Percentiles rank a stretch among this genome's conserved stretches.
phyloP scores from a whole-genome alignment of 2,113 vertebrate species.

The Dromaius novaehollandiae region DNA sequence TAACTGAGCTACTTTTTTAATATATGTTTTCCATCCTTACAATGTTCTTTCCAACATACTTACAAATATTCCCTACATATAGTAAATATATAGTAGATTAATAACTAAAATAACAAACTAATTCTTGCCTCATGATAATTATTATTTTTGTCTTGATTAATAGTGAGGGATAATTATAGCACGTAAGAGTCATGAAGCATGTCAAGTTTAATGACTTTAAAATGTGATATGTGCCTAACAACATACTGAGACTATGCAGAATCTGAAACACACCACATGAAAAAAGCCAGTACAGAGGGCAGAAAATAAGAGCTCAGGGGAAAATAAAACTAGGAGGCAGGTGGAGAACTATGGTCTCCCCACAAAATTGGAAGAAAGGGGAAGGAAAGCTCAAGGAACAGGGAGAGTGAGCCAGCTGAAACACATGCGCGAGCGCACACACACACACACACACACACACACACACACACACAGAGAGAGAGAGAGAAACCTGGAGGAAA shows the following conservation, averaged over 20 bases:
- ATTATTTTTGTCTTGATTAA: background rate
- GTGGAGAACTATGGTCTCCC: background rate
- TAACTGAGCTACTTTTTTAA: background rate
- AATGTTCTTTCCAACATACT: background rate
- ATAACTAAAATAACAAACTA: background rate
- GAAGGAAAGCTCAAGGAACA: background rate
- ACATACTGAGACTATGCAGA: background rate
- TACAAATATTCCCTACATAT: background rate
- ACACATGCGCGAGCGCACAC: too few species aligned
- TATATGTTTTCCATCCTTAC: background rate
- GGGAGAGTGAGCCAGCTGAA: background rate
- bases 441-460: too few species aligned
- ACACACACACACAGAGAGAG: background rate
- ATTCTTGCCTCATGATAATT: background rate
- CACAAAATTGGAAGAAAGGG: background rate
- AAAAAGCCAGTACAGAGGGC: background rate
- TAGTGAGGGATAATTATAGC: background rate
- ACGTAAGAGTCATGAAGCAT: background rate
- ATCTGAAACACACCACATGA: background rate
- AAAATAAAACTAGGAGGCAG: background rate
- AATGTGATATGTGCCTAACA: background rate
- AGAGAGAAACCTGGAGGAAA: background rate
- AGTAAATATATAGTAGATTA: background rate
- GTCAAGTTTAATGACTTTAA: background rate
- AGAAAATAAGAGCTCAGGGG: background rate